Evolutionary conservation across 2,888 invertebrate species (phyloP), one percentile per base, ranked within the genome.

Genomic region (Conistra vaccinii): DNA sequence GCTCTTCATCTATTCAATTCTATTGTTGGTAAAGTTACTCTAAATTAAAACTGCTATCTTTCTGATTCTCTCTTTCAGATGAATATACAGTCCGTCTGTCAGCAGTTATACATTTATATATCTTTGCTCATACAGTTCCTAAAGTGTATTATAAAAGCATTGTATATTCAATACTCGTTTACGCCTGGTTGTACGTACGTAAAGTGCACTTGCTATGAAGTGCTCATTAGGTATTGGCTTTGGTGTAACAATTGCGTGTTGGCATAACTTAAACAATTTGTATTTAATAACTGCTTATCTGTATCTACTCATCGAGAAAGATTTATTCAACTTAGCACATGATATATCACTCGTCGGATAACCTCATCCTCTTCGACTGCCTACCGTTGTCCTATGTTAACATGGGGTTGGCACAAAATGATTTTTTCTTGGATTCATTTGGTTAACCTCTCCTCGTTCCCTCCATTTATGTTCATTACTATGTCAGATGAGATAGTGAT

Each of bases 191-290:
- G 23, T 42, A 26, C n/a, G n/a, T 58, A 58, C 14, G 12, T 26
- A 14, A 69, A 58, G 26, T 51, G 39, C n/a, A 39, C 0, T 29
- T 32, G 42, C 53, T 69, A 53, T 48, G 26, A 60, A 61, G 39
- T 68, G 53, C 58, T 66, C 10, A 71, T 51, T 65, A 67, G 10
- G 55, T 20, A 58, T 58, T 63, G 5, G 55, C 61, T 78, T 58
- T 67, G 23, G 17, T 68, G 69, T 80, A 73, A 80, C 53, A 71
- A 32, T 68, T 63, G 74, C 74, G 68, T 81, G 81, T 69, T 4
- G 5, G n/a, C 9, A 26, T 61, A 72, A 58, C n/a, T 69, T 32
- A 17, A 61, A 14, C 42, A 35, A 69, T 51, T 70, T 70, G 70
- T 53, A 20, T 55, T 58, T 74, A 69, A 51, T 57, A 23, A 55